Evolutionary conservation across 2,797 vertebrate species (phyloP).

Genomic region (Lemur catta): DNA sequence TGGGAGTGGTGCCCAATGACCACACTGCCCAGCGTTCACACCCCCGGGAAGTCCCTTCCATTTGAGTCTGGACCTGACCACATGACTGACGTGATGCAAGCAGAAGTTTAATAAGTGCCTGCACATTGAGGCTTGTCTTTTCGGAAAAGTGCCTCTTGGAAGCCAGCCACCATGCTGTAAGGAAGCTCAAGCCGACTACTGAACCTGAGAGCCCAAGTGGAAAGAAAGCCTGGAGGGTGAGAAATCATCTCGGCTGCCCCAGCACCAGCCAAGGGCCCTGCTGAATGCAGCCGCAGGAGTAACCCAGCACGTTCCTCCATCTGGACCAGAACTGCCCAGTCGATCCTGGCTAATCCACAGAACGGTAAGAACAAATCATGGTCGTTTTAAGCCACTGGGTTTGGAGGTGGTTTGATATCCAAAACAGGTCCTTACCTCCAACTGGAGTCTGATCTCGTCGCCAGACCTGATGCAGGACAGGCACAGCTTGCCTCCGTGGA

Average conservation of each 20-base stretch:
- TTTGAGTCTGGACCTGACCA: not conserved
- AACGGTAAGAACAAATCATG: rapidly evolving
- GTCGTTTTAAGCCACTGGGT: not conserved
- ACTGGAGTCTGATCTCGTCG: constrained; percentile 54
- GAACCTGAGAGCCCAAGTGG: rapidly evolving
- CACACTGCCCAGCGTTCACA: not conserved
- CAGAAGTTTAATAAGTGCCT: not conserved
- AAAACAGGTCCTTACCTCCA: constrained; percentile 80
- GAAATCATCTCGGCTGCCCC: not conserved
- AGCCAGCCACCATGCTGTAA: not conserved
- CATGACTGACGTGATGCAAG: rapidly evolving
- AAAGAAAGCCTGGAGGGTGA: not conserved
- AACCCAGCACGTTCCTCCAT: rapidly evolving
- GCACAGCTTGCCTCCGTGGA: constrained; percentile 79
- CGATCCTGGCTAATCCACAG: rapidly evolving
- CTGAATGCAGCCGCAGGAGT: not conserved
- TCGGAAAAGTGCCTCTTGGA: not conserved
- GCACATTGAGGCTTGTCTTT: not conserved
- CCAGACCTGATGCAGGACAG: constrained; percentile 79
- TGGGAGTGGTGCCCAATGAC: not conserved
- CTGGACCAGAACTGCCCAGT: rapidly evolving
- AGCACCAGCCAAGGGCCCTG: not conserved
- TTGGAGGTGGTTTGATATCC: not conserved
- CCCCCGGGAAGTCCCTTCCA: not conserved
- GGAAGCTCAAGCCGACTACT: not conserved